phyloP scores from a whole-genome alignment of 2,113 vertebrate species.

The Apodemus sylvaticus region DNA sequence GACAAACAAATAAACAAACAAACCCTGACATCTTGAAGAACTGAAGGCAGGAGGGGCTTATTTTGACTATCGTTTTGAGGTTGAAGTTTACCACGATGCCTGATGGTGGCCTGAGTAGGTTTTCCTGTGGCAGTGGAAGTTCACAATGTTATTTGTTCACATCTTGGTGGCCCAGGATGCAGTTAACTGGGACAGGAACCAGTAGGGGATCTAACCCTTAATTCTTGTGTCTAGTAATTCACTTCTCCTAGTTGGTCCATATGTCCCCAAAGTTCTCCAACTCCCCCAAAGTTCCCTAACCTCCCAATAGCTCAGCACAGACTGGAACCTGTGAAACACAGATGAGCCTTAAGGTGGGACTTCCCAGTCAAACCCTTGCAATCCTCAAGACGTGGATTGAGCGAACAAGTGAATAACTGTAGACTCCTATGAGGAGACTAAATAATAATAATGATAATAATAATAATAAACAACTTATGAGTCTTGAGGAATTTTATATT shows the following conservation, averaged over 20 bases:
- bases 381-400: not conserved
- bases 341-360: not conserved
- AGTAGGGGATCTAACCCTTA: not conserved
- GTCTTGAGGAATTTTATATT: not conserved
- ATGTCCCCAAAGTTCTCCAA: not conserved
- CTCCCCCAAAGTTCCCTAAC: not conserved
- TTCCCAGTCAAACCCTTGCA: not conserved
- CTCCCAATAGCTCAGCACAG: not conserved
- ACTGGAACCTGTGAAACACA: not conserved
- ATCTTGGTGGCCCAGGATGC: not conserved
- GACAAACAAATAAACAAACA: no score
- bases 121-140: not conserved
- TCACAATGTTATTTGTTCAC: not conserved
- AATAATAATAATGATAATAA: not conserved
- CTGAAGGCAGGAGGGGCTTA: not conserved
- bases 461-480: not conserved
- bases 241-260: not conserved
- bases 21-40: no score
- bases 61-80: not conserved
- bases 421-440: no score
- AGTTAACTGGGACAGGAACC: not conserved
- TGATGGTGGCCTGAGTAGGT: no score
- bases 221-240: not conserved
- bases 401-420: not conserved
- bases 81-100: not conserved